These are phyloP conservation scores for Triplophysa dalaica DNA, from an alignment of 2,113 vertebrate species.

Conservation along the genomic window DNA sequence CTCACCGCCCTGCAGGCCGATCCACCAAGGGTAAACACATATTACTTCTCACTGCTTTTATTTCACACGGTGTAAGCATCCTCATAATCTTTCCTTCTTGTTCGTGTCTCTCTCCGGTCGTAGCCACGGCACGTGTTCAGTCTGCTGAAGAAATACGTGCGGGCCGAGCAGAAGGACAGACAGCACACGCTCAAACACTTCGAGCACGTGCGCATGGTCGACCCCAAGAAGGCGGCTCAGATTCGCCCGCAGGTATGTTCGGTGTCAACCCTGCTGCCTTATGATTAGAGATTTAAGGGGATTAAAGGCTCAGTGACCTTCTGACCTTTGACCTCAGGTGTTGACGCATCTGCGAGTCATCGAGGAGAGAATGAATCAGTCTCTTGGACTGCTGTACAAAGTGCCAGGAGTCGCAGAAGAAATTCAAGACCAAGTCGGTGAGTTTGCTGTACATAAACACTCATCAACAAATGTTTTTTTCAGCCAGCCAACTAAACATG, in stretches of 20 bases:
- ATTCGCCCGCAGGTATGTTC: constrained; percentile 86
- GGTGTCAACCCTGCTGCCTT: background rate
- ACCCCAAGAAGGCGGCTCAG: constrained; percentile 97
- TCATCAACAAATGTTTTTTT: no score
- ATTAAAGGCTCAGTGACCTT: constrained; percentile 23
- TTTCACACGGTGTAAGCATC: no score
- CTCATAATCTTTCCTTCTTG: background rate
- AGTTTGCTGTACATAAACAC: constrained; percentile 58
- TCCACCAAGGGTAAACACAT: constrained; percentile 29
- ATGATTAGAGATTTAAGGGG: constrained; percentile 2
- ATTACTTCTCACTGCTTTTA: background rate
- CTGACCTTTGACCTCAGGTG: constrained; percentile 73
- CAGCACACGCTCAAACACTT: constrained; percentile 98
- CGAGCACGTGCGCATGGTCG: constrained; percentile 95
- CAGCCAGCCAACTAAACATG: no score
- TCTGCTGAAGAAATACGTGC: constrained; percentile 96
- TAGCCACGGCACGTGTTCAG: constrained; percentile 95
- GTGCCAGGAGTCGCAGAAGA: constrained; percentile 92
- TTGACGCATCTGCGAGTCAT: constrained; percentile 97
- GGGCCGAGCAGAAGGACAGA: constrained; percentile 95
- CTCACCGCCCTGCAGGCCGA: constrained; percentile 90
- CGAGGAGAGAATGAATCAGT: constrained; percentile 98
- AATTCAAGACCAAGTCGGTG: constrained; percentile 98
- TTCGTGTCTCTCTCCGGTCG: background rate
- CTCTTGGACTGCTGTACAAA: constrained; percentile 94